A percentile compares a stretch with the other conserved stretches of the same genome.
These are phyloP conservation scores for Nebria ingens DNA, from an alignment of 1,140 invertebrate genomes.

Conservation along the genomic window DNA sequence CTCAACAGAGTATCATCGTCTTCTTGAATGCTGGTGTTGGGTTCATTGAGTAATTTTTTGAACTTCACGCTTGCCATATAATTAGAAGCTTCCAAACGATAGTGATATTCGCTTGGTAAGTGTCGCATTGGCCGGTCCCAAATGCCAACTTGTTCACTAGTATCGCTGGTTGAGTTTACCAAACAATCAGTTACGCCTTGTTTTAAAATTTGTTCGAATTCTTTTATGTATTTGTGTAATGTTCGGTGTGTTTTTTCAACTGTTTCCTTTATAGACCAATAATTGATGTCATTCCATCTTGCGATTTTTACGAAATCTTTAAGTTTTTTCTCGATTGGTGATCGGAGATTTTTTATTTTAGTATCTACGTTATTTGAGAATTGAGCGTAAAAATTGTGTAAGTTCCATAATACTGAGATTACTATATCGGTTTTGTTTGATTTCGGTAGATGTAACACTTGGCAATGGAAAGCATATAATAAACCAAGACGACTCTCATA, in stretches of 20 bases:
- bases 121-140: slow-evolving; percentile 43
- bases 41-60: slow-evolving; percentile 3
- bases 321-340: slow-evolving; percentile 83
- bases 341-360: slow-evolving; percentile 52
- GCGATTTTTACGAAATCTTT: slow-evolving; percentile 91
- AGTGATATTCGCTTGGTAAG: slow-evolving; percentile 37
- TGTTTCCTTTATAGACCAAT: slow-evolving; percentile 84
- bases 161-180: slow-evolving; percentile 30
- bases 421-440: slow-evolving; percentile 41
- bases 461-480: slow-evolving; percentile 66
- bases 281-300: slow-evolving; percentile 92
- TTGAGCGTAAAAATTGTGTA: slow-evolving; percentile 76
- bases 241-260: slow-evolving; percentile 80
- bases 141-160: slow-evolving; percentile 39
- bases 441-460: slow-evolving; percentile 45
- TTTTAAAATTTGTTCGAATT: slow-evolving; percentile 49
- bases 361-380: slow-evolving; percentile 54
- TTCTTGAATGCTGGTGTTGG: neutral
- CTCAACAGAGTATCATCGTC: slow-evolving; percentile 16
- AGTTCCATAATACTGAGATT: slow-evolving; percentile 68
- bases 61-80: slow-evolving; percentile 21
- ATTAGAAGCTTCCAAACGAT: slow-evolving; percentile 38
- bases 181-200: slow-evolving; percentile 39
- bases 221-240: slow-evolving; percentile 75
- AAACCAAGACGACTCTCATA: slow-evolving; percentile 71